These are phyloP conservation scores for Callosobruchus maculatus DNA, from an alignment of 2,888 invertebrate species.

Conservation along the genomic window DNA sequence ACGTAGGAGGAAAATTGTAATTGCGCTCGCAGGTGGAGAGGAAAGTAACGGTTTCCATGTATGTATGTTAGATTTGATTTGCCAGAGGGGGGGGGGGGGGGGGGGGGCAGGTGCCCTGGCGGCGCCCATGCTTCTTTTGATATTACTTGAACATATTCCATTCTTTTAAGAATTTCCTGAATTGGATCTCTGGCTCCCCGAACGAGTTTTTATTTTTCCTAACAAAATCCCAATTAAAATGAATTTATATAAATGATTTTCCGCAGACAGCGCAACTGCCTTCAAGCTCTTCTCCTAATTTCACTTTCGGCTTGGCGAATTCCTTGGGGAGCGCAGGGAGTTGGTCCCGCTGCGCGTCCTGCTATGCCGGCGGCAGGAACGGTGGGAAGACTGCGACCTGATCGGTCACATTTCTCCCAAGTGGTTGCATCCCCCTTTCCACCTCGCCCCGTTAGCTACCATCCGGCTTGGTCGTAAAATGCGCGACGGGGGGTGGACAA, in stretches of 20 bases:
- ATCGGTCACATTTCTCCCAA: neutral
- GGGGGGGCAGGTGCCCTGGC: too few relatives aligned
- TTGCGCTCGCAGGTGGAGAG: too few relatives aligned
- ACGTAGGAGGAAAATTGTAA: too few relatives aligned
- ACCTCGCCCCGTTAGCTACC: neutral
- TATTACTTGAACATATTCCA: too few relatives aligned
- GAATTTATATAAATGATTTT: neutral
- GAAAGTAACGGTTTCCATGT: too few relatives aligned
- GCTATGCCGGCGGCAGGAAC: neutral
- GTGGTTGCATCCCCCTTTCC: neutral
- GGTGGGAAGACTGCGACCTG: neutral
- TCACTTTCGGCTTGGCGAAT: neutral
- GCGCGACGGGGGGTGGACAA: neutral
- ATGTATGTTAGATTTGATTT: too few relatives aligned
- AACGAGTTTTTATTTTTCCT: too few relatives aligned
- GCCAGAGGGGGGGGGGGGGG: too few relatives aligned
- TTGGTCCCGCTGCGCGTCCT: neutral
- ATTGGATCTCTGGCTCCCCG: too few relatives aligned
- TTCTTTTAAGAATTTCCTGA: too few relatives aligned
- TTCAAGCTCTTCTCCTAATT: neutral
- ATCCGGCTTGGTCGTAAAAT: neutral
- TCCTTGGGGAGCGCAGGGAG: neutral
- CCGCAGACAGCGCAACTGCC: neutral
- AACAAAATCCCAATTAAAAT: too few relatives aligned
- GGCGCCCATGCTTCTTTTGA: too few relatives aligned